Evolutionary conservation across 2,888 invertebrate genomes (phyloP).

Genomic region (Pheosia gnoma): DNA sequence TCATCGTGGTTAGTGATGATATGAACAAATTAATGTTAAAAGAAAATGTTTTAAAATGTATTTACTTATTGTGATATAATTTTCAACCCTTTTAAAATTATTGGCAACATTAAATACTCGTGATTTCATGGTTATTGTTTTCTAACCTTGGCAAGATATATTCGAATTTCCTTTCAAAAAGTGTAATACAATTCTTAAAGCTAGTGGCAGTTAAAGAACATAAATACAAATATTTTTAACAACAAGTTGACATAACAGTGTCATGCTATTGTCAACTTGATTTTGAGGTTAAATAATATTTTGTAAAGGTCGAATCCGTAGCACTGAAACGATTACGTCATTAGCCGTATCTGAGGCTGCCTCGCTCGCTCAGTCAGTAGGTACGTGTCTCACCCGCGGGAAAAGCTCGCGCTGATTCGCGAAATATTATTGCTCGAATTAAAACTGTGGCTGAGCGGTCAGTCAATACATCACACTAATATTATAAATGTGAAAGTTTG

Average conservation of each 20-base stretch:
- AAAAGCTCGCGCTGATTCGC: too few species aligned
- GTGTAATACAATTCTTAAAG: background rate
- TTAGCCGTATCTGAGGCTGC: too few species aligned
- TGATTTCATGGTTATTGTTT: background rate
- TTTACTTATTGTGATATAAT: background rate
- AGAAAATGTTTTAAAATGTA: background rate
- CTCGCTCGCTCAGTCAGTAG: too few species aligned
- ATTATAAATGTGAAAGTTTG: too few species aligned
- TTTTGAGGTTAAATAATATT: background rate
- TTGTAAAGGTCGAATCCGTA: too few species aligned
- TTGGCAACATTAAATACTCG: background rate
- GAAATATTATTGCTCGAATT: too few species aligned
- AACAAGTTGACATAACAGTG: background rate
- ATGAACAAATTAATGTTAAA: too few species aligned
- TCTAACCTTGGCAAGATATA: background rate
- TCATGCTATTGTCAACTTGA: background rate
- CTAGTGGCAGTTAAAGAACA: background rate
- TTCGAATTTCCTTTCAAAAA: background rate
- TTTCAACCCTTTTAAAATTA: background rate
- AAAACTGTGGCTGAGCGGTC: too few species aligned
- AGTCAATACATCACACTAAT: too few species aligned
- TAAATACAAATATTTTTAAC: background rate
- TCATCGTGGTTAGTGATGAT: too few species aligned
- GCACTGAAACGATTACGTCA: too few species aligned
- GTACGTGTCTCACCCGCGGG: too few species aligned